phyloP scores from a whole-genome alignment of 1,140 invertebrate species.

The Aphelenchoides fujianensis region DNA sequence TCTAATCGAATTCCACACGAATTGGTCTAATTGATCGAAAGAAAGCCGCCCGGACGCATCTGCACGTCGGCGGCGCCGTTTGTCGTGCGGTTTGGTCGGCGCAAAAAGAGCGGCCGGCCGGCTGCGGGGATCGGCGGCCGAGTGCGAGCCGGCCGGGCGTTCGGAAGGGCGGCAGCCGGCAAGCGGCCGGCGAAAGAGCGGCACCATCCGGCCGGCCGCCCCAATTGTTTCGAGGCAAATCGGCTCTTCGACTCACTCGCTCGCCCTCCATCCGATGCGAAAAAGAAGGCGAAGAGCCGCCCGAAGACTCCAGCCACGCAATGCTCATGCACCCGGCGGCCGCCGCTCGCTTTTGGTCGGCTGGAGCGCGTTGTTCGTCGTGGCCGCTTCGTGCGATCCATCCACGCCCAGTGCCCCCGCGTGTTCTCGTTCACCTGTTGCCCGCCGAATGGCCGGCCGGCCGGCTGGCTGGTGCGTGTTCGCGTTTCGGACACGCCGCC shows the following conservation, averaged over 20 bases:
- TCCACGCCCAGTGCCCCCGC: too few relatives aligned
- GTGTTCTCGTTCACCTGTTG: background rate
- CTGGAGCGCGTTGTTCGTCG: background rate
- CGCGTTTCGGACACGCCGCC: background rate
- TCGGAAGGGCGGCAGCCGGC: background rate
- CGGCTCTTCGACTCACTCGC: too few relatives aligned
- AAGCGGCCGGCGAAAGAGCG: background rate
- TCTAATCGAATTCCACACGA: background rate
- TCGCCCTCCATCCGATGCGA: too few relatives aligned
- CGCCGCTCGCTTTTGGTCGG: background rate
- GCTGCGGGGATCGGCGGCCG: too few relatives aligned
- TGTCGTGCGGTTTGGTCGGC: background rate
- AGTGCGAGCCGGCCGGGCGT: too few relatives aligned
- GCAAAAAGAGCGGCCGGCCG: background rate
- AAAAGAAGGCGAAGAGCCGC: background rate
- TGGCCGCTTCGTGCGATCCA: background rate
- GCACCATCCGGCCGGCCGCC: background rate
- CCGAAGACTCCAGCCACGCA: background rate
- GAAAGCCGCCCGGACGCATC: conserved; percentile 1
- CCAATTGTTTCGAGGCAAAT: conserved; percentile 2
- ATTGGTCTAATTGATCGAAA: conserved; percentile 1
- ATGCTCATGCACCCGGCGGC: background rate
- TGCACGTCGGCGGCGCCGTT: too few relatives aligned
- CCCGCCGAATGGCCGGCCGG: background rate
- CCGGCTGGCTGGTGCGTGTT: background rate